Conservation (phyloP, 2,113 vertebrate species). For the Ceyx cyanopectus region DNA sequence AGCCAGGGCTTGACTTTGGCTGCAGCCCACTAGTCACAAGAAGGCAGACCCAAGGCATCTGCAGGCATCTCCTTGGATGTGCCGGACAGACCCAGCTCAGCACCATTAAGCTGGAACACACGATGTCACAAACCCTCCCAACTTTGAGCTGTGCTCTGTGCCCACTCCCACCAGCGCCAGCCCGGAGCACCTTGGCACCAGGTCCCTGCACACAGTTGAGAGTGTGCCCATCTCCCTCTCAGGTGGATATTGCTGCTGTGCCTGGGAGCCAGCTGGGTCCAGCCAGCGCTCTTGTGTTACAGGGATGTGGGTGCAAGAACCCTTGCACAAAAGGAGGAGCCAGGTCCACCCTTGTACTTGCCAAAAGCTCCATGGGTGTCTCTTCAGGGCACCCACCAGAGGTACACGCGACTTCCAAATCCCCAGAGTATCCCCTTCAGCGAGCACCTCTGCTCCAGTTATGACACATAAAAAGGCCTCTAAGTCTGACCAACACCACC, state of each 20-base stretch:
- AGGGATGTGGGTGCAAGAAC: background rate
- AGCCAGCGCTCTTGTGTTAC: accelerated
- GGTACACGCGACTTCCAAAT: too few relatives aligned
- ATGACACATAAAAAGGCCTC: background rate
- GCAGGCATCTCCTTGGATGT: accelerated
- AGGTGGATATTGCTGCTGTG: accelerated
- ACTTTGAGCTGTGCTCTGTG: accelerated
- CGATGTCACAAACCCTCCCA: accelerated
- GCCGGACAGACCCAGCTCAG: accelerated
- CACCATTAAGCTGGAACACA: accelerated
- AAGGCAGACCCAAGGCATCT: background rate
- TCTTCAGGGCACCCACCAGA: background rate
- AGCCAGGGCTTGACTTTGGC: background rate
- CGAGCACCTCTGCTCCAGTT: accelerated
- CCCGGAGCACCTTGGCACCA: accelerated
- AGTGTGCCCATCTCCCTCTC: background rate
- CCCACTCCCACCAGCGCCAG: background rate
- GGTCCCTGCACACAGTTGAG: background rate
- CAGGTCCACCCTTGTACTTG: accelerated
- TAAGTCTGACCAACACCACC: background rate
- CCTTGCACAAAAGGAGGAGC: background rate
- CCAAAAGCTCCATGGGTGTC: background rate
- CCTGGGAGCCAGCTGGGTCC: background rate
- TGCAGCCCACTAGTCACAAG: background rate
- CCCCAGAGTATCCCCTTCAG: background rate